These are phyloP conservation scores for Meganola albula DNA, from an alignment of 2,888 invertebrate species.

Conservation along the genomic window DNA sequence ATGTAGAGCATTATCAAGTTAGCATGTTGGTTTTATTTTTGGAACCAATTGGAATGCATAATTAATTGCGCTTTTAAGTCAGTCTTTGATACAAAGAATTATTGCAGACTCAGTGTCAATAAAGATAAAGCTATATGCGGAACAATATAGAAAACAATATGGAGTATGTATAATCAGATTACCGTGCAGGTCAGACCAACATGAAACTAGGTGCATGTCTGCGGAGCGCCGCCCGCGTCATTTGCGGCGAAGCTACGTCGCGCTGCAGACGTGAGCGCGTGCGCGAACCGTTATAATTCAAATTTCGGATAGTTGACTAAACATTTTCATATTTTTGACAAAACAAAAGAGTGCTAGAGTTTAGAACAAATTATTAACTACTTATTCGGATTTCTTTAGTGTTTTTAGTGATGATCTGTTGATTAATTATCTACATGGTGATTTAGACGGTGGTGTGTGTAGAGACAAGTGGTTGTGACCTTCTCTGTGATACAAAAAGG, in stretches of 20 bases:
- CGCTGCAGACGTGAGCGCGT: conserved; percentile 51
- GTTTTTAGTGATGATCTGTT: conserved; percentile 19
- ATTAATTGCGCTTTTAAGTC: conserved; percentile 18
- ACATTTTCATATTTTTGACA: too few relatives aligned
- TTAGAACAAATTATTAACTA: too few relatives aligned
- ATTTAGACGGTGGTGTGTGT: conserved; percentile 37
- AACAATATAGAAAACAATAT: conserved; percentile 44
- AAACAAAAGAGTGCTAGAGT: too few relatives aligned
- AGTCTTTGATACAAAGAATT: conserved; percentile 14
- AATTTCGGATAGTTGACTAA: conserved; percentile 42
- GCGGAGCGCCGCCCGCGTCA: conserved; percentile 39
- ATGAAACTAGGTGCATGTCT: conserved; percentile 49
- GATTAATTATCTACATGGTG: conserved; percentile 18
- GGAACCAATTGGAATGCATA: conserved; percentile 18
- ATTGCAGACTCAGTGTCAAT: conserved; percentile 18
- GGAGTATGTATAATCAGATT: conserved; percentile 62
- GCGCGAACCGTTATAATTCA: conserved; percentile 52
- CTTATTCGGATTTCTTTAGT: conserved; percentile 23
- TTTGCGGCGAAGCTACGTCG: conserved; percentile 58
- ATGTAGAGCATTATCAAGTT: conserved; percentile 30
- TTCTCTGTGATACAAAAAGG: conserved; percentile 47
- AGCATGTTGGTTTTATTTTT: conserved; percentile 30
- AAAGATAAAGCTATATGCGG: conserved; percentile 33
- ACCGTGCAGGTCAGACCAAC: conserved; percentile 56
- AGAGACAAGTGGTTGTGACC: conserved; percentile 68